Base-by-base conservation (phyloP, 1,140 invertebrate species). In the Conopomorpha cramerella region DNA sequence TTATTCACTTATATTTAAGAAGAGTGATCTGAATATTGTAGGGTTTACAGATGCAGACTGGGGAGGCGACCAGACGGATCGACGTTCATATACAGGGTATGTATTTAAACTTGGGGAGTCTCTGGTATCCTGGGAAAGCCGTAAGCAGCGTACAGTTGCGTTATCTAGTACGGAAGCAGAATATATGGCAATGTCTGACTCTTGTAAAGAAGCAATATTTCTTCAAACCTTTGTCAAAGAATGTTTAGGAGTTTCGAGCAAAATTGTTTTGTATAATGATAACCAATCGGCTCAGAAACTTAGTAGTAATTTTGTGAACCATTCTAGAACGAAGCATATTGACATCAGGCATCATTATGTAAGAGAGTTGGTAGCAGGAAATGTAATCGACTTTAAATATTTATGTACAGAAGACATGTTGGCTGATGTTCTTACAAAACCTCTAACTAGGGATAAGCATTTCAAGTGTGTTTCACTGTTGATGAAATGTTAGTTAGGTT, bases 371-470 rank as follows among this genome's bases (percentile, higher is more conserved):
- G 13, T 27, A 27, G 10, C 26, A 11, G 13, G 13, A 27, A 27
- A 27, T 27, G 26, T 27, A 27, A 27, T 27, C 8, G 13, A 27
- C 10, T 10, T 27, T 11, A 12, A 27, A 12, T 27, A 27, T 8
- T 27, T 27, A 10, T 12, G 10, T 27, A 27, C 26, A 27, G 26
- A 27, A 2, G 2, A 27, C 2, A 27, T 27, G 26, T 10, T 32
- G 10, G 16, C 30, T 2, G 30, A 32, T 17, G 16, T 32, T 10
- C 15, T 32, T 3, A 32, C 14, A 13, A 32, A 32, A 32, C 14
- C 30, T 3, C n/a, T 32, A 32, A 14, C 10, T 17, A 32, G 14
- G 14, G 14, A 11, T 32, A 32, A 16, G 30, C 30, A 27, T 32
- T 3, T 11, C 14, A 13, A 32, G 14, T 32, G 11, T 16, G 12